Percentiles rank a stretch among this genome's conserved stretches.
Conservation (phyloP, 2,888 invertebrate species). For the Caenorhabditis sp. region DNA sequence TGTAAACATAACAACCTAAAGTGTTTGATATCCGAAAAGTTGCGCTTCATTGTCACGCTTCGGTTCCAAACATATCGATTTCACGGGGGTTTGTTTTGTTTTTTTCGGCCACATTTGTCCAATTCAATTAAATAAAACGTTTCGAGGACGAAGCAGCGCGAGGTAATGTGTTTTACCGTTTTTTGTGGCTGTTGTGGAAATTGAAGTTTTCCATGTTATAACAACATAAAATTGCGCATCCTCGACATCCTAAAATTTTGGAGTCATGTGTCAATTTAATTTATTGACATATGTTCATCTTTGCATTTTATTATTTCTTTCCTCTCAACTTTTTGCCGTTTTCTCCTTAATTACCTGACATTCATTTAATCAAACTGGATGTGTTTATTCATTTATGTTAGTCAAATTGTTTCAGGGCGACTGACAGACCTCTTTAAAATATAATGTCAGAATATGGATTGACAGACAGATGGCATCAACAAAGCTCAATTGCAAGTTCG, state of each 20-base stretch:
- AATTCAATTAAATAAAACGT: too few relatives aligned
- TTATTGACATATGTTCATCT: not conserved
- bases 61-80: too few relatives aligned
- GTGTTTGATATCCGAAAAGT: too few relatives aligned
- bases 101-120: too few relatives aligned
- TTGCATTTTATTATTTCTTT: not conserved
- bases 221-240: too few relatives aligned
- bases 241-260: not conserved
- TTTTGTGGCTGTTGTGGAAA: too few relatives aligned
- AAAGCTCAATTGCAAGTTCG: slow-evolving; percentile 6
- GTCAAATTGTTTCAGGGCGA: not conserved
- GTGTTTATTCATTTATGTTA: not conserved
- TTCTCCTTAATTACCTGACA: not conserved
- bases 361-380: not conserved
- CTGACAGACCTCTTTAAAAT: not conserved
- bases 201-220: too few relatives aligned
- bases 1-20: too few relatives aligned
- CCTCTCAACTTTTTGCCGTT: not conserved
- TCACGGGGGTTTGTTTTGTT: too few relatives aligned
- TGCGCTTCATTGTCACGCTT: too few relatives aligned
- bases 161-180: too few relatives aligned
- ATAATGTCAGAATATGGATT: not conserved
- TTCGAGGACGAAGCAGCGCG: too few relatives aligned
- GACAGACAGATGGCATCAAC: not conserved
- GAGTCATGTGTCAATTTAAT: slow-evolving; percentile 1